phyloP scores from a whole-genome alignment of 1,140 invertebrate species.

The Drosophila cardini region DNA sequence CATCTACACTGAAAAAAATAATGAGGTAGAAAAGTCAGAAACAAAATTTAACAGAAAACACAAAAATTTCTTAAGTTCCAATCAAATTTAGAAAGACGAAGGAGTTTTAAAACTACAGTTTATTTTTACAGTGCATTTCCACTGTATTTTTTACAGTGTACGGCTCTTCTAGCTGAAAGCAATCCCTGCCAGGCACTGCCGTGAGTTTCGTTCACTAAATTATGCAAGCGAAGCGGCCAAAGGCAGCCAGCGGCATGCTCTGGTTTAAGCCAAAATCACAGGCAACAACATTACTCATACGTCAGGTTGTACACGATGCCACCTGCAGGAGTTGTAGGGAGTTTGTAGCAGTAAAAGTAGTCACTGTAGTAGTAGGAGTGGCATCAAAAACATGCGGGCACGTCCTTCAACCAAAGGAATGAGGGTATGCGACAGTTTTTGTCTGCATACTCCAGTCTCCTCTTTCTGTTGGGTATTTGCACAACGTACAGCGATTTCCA shows the following conservation, averaged over 20 bases:
- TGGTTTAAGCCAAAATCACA: slow-evolving; percentile 75
- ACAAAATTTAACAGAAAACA: too few species aligned
- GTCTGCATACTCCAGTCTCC: slow-evolving; percentile 7
- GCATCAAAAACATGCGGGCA: slow-evolving; percentile 33
- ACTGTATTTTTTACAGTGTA: neutral
- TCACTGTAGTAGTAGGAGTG: slow-evolving; percentile 19
- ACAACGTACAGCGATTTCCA: slow-evolving; percentile 1
- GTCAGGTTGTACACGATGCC: slow-evolving; percentile 61
- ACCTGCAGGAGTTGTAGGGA: slow-evolving; percentile 1
- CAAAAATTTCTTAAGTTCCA: too few species aligned
- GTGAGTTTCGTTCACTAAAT: slow-evolving; percentile 63
- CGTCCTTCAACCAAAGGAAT: slow-evolving; percentile 25
- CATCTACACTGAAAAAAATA: neutral
- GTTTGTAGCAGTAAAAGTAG: neutral
- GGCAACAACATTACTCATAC: slow-evolving; percentile 81
- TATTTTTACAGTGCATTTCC: too few species aligned
- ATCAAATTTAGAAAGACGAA: too few species aligned
- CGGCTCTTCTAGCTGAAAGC: slow-evolving; percentile 37
- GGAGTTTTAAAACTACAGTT: too few species aligned
- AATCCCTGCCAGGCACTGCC: slow-evolving; percentile 47
- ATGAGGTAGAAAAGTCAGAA: too few species aligned
- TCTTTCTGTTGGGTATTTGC: slow-evolving; percentile 30
- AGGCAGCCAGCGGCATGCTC: slow-evolving; percentile 50
- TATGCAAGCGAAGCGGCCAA: slow-evolving; percentile 62
- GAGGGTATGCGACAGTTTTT: slow-evolving; percentile 11